Evolutionary conservation across 2,888 invertebrate species (phyloP).

Genomic region (Trissolcus brochymenae): DNA sequence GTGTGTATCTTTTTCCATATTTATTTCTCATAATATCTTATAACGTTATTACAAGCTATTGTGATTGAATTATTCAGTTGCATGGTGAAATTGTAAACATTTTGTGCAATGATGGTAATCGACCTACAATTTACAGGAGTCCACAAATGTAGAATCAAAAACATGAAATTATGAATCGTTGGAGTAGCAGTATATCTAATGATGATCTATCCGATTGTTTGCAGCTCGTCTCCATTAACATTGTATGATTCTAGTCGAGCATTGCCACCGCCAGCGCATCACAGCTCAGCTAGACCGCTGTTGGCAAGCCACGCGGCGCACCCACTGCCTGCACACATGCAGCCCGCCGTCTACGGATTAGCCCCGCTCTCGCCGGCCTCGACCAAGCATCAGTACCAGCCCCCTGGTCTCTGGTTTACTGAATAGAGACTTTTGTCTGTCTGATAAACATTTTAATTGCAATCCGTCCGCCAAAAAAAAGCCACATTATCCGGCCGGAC

Average conservation of each 20-base stretch:
- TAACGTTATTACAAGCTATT: constrained; percentile 8
- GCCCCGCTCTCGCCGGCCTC: constrained; percentile 83
- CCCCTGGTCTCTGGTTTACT: constrained; percentile 86
- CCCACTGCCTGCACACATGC: constrained; percentile 89
- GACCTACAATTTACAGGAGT: no score
- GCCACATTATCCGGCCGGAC: not conserved
- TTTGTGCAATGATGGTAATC: no score
- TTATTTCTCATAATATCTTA: constrained; percentile 44
- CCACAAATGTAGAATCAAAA: no score
- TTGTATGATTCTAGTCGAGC: constrained; percentile 79
- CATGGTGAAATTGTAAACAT: no score
- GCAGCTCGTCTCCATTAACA: constrained; percentile 75
- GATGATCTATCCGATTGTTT: constrained; percentile 68
- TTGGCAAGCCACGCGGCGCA: constrained; percentile 83
- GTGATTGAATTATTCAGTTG: no score
- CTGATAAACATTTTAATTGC: not conserved
- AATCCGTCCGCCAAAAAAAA: not conserved
- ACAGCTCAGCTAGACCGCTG: constrained; percentile 84
- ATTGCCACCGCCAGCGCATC: constrained; percentile 90
- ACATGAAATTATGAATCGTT: no score
- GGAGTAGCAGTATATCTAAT: constrained; percentile 60
- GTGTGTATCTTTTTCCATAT: constrained; percentile 72
- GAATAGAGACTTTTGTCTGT: constrained; percentile 77
- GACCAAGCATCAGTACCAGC: constrained; percentile 82
- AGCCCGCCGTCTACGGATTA: constrained; percentile 82